Evolutionary conservation across 53 echinoderm and acorn worm genomes (phyloP).

Genomic region (Echinarachnius parma): DNA sequence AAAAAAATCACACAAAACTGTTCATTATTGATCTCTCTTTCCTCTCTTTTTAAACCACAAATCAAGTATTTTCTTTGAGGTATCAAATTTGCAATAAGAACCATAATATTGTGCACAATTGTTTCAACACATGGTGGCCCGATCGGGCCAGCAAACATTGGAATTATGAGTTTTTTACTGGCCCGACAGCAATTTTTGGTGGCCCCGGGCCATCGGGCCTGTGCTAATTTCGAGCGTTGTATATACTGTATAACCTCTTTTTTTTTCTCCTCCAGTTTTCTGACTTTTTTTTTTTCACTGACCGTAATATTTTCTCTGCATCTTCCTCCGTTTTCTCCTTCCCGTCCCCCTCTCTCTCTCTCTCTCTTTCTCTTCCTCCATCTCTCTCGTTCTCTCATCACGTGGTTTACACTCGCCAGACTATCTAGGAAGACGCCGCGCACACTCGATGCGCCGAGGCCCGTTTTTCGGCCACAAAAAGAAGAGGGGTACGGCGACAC

Average conservation of each 20-base stretch:
- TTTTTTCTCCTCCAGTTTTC: neutral
- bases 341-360: neutral
- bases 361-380: slow-evolving; percentile 23
- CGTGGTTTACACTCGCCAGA: slow-evolving; percentile 27
- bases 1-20: too few relatives aligned
- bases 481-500: slow-evolving; percentile 36
- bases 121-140: too few relatives aligned
- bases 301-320: neutral
- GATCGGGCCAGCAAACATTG: too few relatives aligned
- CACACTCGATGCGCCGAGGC: slow-evolving; percentile 29
- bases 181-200: too few relatives aligned
- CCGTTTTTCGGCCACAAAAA: slow-evolving; percentile 39
- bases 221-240: neutral
- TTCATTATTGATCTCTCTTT: too few relatives aligned
- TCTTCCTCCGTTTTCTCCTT: neutral
- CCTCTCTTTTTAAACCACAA: too few relatives aligned
- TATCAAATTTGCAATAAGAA: too few relatives aligned
- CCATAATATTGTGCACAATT: too few relatives aligned
- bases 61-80: too few relatives aligned
- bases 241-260: slow-evolving; percentile 2
- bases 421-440: slow-evolving; percentile 53
- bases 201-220: too few relatives aligned
- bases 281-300: neutral
- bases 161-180: too few relatives aligned
- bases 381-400: slow-evolving; percentile 21